Conservation (phyloP, 2,797 vertebrate genomes). For the Pelodytes ibericus region DNA sequence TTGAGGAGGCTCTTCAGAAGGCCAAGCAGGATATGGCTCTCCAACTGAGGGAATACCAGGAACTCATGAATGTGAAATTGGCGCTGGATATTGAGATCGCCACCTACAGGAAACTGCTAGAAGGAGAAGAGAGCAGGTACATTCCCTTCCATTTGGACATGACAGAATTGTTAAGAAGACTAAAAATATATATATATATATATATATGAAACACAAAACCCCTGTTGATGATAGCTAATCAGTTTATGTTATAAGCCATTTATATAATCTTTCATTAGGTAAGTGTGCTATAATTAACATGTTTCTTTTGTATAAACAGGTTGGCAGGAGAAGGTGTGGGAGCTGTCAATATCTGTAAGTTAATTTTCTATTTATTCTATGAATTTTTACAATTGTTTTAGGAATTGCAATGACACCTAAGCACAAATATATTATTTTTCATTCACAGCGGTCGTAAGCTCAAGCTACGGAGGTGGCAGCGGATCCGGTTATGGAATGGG, state of each 20-base stretch:
- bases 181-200: neutral
- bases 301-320: conserved; percentile 52
- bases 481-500: conserved; percentile 5
- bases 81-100: conserved; percentile 82
- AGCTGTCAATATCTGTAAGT: conserved; percentile 66
- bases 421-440: conserved; percentile 17
- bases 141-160: neutral
- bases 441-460: conserved; percentile 60
- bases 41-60: conserved; percentile 77
- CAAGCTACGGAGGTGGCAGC: conserved; percentile 48
- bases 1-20: conserved; percentile 74
- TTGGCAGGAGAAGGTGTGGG: conserved; percentile 65
- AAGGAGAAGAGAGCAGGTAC: conserved; percentile 76
- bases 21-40: conserved; percentile 76
- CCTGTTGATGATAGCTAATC: no score
- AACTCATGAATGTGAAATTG: conserved; percentile 82
- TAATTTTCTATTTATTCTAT: neutral
- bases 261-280: neutral
- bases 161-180: neutral
- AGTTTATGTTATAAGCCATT: no score
- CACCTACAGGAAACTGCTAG: conserved; percentile 81
- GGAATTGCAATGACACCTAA: neutral
- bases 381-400: neutral
- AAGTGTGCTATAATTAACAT: neutral
- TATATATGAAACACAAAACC: no score